These are phyloP conservation scores for Mechanitis messenoides DNA, from an alignment of 2,888 invertebrate genomes.

Conservation along the genomic window DNA sequence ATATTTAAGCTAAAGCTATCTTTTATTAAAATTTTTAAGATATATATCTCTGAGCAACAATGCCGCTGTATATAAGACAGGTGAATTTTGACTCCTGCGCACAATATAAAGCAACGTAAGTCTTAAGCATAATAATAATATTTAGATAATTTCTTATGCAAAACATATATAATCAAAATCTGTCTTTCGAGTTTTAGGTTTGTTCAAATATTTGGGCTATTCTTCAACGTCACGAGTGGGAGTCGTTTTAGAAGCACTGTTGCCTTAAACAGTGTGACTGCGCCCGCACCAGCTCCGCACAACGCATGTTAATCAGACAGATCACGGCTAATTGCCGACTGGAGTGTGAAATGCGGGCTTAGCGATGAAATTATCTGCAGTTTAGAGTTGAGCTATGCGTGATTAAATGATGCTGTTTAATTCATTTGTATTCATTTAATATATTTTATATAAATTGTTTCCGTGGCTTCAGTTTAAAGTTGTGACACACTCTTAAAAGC, in stretches of 20 bases:
- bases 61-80: no score
- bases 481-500: neutral
- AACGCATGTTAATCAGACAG: conserved; percentile 71
- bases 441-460: neutral
- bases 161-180: no score
- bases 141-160: no score
- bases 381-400: conserved; percentile 59
- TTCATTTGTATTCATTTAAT: conserved; percentile 15
- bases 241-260: conserved; percentile 23
- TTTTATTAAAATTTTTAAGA: no score
- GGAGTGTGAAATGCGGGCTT: conserved; percentile 73
- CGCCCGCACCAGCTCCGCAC: conserved; percentile 42
- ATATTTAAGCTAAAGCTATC: no score
- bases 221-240: no score
- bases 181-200: no score
- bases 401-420: conserved; percentile 44
- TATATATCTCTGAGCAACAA: no score
- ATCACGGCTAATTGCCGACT: conserved; percentile 70
- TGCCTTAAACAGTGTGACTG: conserved; percentile 15
- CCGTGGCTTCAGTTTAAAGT: neutral
- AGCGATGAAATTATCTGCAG: conserved; percentile 71
- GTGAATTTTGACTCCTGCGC: no score
- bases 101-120: no score
- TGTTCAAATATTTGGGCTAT: no score
- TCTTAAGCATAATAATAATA: no score